These are phyloP conservation scores for Bombus picipes DNA, from an alignment of 1,140 invertebrate species.

Conservation along the genomic window DNA sequence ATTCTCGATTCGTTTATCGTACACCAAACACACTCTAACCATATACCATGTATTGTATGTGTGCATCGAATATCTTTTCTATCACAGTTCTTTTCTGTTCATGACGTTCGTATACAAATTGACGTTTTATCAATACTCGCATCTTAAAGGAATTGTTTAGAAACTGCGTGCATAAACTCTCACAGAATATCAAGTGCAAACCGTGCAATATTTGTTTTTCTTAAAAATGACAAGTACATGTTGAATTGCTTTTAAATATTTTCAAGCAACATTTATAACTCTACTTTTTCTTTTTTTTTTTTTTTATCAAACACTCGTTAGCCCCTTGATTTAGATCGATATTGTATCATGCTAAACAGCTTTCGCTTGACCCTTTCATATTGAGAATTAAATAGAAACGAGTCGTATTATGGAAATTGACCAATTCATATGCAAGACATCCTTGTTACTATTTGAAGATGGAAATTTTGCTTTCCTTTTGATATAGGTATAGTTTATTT, in stretches of 20 bases:
- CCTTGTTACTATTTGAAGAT: background rate
- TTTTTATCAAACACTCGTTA: background rate
- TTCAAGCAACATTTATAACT: background rate
- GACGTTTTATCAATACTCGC: conserved; percentile 6
- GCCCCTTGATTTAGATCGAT: background rate
- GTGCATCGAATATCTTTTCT: background rate
- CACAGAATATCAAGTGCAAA: background rate
- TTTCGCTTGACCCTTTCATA: background rate
- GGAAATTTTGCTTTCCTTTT: background rate
- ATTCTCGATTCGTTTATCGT: background rate
- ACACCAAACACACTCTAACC: background rate
- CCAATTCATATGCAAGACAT: background rate
- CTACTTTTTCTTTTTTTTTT: no score
- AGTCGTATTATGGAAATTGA: conserved; percentile 1
- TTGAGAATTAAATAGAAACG: background rate
- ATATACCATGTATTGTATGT: background rate
- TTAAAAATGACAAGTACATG: background rate
- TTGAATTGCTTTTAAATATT: background rate
- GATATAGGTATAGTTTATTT: background rate
- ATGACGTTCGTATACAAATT: background rate
- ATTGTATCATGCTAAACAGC: background rate
- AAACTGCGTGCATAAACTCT: background rate
- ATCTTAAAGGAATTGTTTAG: background rate
- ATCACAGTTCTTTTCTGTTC: conserved; percentile 1
- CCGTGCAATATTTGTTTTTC: background rate